Evolutionary conservation across 2,797 vertebrate species (phyloP).

Genomic region (Sparidentex hasta): DNA sequence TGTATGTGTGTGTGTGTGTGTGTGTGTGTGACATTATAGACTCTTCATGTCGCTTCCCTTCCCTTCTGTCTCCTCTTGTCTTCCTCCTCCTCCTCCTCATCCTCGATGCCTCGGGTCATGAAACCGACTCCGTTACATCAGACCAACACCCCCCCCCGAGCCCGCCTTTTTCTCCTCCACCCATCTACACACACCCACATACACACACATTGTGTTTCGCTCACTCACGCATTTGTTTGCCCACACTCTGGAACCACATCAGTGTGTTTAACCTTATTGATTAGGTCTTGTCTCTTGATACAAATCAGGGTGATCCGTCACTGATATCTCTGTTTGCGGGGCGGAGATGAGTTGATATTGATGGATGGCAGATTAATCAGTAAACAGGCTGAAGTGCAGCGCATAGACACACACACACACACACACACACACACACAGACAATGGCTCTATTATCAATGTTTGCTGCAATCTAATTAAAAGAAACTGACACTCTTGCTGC

Average conservation of each 20-base stretch:
- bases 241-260: conserved; percentile 57
- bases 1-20: conserved; percentile 30
- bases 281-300: conserved; percentile 63
- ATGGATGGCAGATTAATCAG: conserved; percentile 73
- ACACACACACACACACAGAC: conserved; percentile 19
- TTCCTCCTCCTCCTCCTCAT: conserved; percentile 56
- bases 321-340: conserved; percentile 69
- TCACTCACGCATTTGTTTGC: conserved; percentile 56
- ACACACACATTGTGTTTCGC: not conserved
- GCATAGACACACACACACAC: not conserved
- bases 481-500: not conserved
- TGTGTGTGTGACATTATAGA: conserved; percentile 67
- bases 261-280: conserved; percentile 79
- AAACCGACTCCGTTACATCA: conserved; percentile 82
- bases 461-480: not conserved
- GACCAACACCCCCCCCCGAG: conserved; percentile 21
- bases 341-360: conserved; percentile 70
- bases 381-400: conserved; percentile 42
- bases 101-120: conserved; percentile 75
- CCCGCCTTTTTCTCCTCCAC: conserved; percentile 22
- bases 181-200: conserved; percentile 19
- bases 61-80: conserved; percentile 48
- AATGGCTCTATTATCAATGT: conserved; percentile 1
- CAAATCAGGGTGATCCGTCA: conserved; percentile 71
- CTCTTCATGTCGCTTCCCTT: conserved; percentile 67